Evolutionary conservation across 2,797 vertebrate species (phyloP).

Genomic region (Masticophis lateralis): DNA sequence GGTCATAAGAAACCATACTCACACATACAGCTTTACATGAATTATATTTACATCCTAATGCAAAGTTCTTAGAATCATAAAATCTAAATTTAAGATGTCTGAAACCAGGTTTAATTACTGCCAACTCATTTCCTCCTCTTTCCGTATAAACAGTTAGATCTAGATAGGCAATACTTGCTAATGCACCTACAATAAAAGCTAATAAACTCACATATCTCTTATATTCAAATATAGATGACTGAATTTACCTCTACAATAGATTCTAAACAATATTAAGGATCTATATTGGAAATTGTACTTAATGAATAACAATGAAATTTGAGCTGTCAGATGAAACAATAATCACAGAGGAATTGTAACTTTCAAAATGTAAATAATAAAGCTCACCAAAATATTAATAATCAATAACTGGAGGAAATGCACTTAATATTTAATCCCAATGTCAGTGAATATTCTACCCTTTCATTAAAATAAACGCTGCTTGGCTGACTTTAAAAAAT

Average conservation of each 20-base stretch:
- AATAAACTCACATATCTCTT: neutral
- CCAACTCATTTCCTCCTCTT: neutral
- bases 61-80: neutral
- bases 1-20: neutral
- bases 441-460: neutral
- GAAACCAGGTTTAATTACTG: constrained; percentile 2
- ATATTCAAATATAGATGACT: neutral
- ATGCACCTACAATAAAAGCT: neutral
- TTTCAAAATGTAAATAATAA: neutral
- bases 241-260: neutral
- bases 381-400: neutral
- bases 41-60: constrained; percentile 2
- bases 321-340: neutral
- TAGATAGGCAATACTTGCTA: neutral
- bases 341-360: neutral
- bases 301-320: neutral
- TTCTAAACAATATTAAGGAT: neutral
- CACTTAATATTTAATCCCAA: neutral
- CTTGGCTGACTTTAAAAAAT: neutral
- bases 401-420: neutral
- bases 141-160: neutral
- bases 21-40: neutral
- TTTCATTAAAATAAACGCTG: neutral
- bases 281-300: neutral
- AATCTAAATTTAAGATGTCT: neutral